Percentiles rank a stretch among this genome's conserved stretches.
Evolutionary conservation across 2,113 vertebrate species (phyloP).

Genomic region (Thalassarche chlororhynchos): DNA sequence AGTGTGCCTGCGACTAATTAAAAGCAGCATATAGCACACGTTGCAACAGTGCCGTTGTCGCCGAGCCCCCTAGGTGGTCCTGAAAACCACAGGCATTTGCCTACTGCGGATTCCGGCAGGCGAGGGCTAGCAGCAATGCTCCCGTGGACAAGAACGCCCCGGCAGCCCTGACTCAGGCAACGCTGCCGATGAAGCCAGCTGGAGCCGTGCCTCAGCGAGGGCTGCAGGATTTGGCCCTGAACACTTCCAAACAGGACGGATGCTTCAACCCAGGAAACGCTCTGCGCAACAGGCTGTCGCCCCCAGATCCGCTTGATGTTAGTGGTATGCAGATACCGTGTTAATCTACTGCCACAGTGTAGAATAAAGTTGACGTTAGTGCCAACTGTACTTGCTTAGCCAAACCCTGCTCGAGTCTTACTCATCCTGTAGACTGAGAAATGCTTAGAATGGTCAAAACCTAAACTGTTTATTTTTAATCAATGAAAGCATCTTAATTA

Average conservation of each 20-base stretch:
- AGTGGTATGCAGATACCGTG: not conserved
- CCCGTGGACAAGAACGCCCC: not conserved
- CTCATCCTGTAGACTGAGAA: not conserved
- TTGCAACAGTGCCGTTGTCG: not conserved
- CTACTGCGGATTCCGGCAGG: accelerated
- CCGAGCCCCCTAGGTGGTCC: not conserved
- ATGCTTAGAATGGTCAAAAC: not conserved
- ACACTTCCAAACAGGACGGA: not conserved
- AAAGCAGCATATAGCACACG: not conserved
- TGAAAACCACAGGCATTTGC: not conserved
- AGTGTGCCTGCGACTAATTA: not conserved
- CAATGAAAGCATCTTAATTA: not conserved
- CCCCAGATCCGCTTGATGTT: not conserved
- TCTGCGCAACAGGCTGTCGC: not conserved
- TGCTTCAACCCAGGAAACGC: not conserved
- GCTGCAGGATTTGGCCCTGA: not conserved
- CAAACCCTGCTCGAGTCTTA: not conserved
- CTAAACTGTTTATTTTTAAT: not conserved
- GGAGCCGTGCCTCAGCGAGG: not conserved
- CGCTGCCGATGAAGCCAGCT: not conserved
- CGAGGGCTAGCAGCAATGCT: not conserved
- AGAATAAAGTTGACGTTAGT: not conserved
- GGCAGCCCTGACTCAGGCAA: not conserved
- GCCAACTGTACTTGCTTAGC: not conserved
- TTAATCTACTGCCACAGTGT: not conserved